A percentile compares a stretch with the other conserved stretches of the same genome.
Conservation (phyloP, 2,113 vertebrate genomes). For the Mola mola region DNA sequence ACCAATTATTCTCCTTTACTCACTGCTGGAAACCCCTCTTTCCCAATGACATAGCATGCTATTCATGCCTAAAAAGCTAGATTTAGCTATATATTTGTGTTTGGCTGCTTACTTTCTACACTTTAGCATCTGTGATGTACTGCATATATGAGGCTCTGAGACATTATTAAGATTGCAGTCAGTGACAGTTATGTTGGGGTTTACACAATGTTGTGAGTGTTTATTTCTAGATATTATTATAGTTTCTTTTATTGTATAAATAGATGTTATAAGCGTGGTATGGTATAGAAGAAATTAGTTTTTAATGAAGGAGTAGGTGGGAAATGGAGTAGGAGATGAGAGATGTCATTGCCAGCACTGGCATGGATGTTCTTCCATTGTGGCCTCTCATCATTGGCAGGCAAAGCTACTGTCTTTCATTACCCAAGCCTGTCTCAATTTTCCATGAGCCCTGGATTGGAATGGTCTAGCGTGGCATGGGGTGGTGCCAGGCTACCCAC, state of each 20-base stretch:
- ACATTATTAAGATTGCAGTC: not conserved
- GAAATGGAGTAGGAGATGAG: slow-evolving; percentile 20
- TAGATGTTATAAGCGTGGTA: too few relatives aligned
- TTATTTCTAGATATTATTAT: too few relatives aligned
- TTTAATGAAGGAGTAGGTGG: slow-evolving; percentile 49
- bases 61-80: slow-evolving; percentile 31
- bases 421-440: slow-evolving; percentile 65
- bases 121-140: not conserved
- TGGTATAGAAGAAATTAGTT: not conserved
- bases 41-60: slow-evolving; percentile 25
- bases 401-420: slow-evolving; percentile 67
- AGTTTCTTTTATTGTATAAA: too few relatives aligned
- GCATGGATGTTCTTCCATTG: slow-evolving; percentile 32
- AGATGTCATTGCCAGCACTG: slow-evolving; percentile 60
- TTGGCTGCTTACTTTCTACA: not conserved
- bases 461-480: slow-evolving; percentile 36
- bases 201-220: not conserved
- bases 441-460: slow-evolving; percentile 55
- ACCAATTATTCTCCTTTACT: slow-evolving; percentile 72
- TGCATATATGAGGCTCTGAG: not conserved
- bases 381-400: slow-evolving; percentile 63
- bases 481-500: slow-evolving; percentile 37
- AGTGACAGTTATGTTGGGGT: not conserved
- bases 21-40: slow-evolving; percentile 31
- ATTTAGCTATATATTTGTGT: slow-evolving; percentile 7